These are phyloP conservation scores for Conops quadrifasciatus DNA, from an alignment of 2,888 invertebrate genomes.

Conservation along the genomic window DNA sequence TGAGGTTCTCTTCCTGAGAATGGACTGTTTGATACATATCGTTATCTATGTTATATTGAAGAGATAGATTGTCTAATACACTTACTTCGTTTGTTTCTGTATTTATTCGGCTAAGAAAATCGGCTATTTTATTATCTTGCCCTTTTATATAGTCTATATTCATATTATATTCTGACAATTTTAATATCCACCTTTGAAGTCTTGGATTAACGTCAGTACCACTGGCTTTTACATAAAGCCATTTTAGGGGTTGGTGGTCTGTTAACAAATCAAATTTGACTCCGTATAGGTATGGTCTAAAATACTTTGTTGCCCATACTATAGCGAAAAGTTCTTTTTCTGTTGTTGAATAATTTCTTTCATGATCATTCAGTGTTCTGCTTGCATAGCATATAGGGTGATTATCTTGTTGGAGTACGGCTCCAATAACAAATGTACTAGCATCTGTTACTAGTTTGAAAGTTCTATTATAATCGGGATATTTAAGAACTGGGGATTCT, in stretches of 20 bases:
- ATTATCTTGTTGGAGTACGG: conserved; percentile 35
- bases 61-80: conserved; percentile 8
- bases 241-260: conserved; percentile 38
- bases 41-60: neutral
- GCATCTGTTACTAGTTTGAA: conserved; percentile 42
- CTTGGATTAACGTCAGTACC: neutral
- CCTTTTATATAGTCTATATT: conserved; percentile 9
- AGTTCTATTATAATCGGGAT: conserved; percentile 42
- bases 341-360: conserved; percentile 37
- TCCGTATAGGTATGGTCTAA: conserved; percentile 36
- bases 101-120: neutral
- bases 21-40: neutral
- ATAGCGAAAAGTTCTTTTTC: conserved; percentile 36
- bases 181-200: neutral
- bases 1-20: neutral
- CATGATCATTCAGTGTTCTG: conserved; percentile 37
- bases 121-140: conserved; percentile 1
- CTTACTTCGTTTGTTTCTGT: neutral
- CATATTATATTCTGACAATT: neutral
- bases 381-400: conserved; percentile 34
- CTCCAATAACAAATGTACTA: conserved; percentile 37
- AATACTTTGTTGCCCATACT: conserved; percentile 35
- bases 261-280: conserved; percentile 33
- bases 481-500: conserved; percentile 38
- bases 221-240: conserved; percentile 15